phyloP scores from a whole-genome alignment of 2,888 invertebrate species.

The Augiades crinisus region DNA sequence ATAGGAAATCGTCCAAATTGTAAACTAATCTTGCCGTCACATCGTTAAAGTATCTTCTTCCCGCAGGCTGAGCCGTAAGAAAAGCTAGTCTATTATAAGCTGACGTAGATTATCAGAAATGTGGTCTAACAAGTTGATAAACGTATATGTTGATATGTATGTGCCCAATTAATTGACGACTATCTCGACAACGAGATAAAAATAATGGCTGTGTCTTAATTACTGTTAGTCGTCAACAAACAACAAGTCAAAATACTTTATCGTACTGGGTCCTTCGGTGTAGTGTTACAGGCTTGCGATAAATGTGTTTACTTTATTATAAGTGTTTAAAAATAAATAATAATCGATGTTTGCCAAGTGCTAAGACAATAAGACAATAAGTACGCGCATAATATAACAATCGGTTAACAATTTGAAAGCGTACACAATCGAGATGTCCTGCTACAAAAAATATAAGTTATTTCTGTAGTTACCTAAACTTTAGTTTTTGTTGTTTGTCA shows the following conservation, averaged over 20 bases:
- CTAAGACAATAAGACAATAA: background rate
- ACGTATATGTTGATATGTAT: constrained; percentile 38
- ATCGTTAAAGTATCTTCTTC: too few species aligned
- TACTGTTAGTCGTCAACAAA: constrained; percentile 11
- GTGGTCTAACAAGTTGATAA: constrained; percentile 38
- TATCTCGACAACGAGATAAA: constrained; percentile 35
- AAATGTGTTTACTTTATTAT: constrained; percentile 5
- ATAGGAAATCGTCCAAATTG: too few species aligned
- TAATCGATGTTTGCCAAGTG: constrained; percentile 1
- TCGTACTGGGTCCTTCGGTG: background rate
- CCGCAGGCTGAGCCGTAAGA: too few species aligned
- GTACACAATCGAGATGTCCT: background rate
- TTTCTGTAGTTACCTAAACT: too few species aligned
- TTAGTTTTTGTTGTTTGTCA: background rate
- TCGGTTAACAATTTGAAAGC: background rate
- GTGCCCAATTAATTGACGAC: constrained; percentile 41
- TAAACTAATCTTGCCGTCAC: too few species aligned
- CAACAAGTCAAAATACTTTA: constrained; percentile 10
- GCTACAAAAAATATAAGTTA: background rate
- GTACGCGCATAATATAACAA: background rate
- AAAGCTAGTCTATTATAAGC: background rate
- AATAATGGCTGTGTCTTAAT: constrained; percentile 9
- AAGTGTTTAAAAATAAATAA: constrained; percentile 5
- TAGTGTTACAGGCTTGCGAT: background rate
- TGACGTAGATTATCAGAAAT: too few species aligned